Percentiles rank a stretch among this genome's conserved stretches.
Evolutionary conservation across 1,140 invertebrate genomes (phyloP).

Genomic region (Bombus turneri): DNA sequence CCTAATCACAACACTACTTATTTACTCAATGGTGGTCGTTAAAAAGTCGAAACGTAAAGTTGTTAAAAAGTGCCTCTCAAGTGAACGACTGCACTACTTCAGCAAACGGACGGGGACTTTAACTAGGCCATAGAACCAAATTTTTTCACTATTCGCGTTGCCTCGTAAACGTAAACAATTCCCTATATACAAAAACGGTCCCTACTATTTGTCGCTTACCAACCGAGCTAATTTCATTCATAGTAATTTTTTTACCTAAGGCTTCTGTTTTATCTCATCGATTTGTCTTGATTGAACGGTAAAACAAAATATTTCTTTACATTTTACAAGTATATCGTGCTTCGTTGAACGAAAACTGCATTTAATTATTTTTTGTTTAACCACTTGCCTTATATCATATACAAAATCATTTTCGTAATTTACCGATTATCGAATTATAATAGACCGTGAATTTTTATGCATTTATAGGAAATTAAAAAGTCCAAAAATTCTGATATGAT

Average conservation of each 20-base stretch:
- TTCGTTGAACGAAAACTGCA: conserved; percentile 32
- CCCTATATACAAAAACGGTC: conserved; percentile 62
- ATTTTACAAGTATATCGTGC: background rate
- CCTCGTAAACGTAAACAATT: conserved; percentile 31
- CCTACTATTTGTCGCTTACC: conserved; percentile 29
- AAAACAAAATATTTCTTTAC: background rate
- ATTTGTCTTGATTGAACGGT: background rate
- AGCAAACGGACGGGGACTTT: conserved; percentile 60
- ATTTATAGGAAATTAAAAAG: too few species aligned
- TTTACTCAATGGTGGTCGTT: conserved; percentile 28
- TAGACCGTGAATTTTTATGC: too few species aligned
- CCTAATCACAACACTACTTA: conserved; percentile 45
- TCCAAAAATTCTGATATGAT: too few species aligned
- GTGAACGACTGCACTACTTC: conserved; percentile 58
- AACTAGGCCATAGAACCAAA: conserved; percentile 62
- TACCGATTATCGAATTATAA: too few species aligned
- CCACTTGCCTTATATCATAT: background rate
- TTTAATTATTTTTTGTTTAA: background rate
- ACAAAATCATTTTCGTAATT: background rate
- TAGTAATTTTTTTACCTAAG: background rate
- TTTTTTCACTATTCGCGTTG: conserved; percentile 35
- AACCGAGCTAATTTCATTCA: conserved; percentile 20
- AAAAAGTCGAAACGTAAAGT: conserved; percentile 54
- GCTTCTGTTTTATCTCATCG: too few species aligned
- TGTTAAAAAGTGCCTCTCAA: conserved; percentile 35